phyloP scores from a whole-genome alignment of 2,797 vertebrate genomes.

The Nothura maculosa region DNA sequence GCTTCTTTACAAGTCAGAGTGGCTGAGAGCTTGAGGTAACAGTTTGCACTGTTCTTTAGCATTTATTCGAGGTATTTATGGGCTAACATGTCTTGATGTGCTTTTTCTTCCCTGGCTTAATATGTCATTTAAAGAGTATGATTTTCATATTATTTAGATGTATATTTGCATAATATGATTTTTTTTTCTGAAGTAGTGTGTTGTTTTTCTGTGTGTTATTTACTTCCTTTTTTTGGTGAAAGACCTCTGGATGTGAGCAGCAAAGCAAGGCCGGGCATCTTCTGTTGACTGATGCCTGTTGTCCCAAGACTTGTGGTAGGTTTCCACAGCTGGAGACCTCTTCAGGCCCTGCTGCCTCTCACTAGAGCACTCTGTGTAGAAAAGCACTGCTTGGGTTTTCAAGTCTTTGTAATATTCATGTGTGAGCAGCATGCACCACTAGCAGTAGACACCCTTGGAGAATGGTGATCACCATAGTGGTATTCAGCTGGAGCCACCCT shows the following conservation, averaged over 20 bases:
- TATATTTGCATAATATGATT: too few relatives aligned
- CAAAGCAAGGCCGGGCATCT: neutral
- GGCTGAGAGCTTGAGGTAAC: neutral
- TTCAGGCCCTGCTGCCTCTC: neutral
- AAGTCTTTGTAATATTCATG: neutral
- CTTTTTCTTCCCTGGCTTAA: neutral
- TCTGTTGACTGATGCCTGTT: neutral
- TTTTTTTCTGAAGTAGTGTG: neutral
- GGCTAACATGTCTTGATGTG: neutral
- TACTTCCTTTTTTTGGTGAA: too few relatives aligned
- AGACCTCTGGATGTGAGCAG: neutral
- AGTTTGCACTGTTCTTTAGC: neutral
- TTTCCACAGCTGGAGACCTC: neutral
- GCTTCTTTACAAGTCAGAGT: neutral
- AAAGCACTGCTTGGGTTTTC: neutral
- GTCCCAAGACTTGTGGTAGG: neutral
- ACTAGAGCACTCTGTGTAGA: neutral
- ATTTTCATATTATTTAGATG: neutral
- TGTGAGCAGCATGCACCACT: neutral
- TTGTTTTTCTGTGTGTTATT: neutral
- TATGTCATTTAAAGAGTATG: neutral
- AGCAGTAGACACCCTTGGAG: neutral
- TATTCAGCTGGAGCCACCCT: neutral
- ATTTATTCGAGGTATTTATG: neutral
- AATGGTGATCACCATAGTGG: neutral